phyloP scores from a whole-genome alignment of 2,113 vertebrate genomes.

The Probosciger aterrimus region DNA sequence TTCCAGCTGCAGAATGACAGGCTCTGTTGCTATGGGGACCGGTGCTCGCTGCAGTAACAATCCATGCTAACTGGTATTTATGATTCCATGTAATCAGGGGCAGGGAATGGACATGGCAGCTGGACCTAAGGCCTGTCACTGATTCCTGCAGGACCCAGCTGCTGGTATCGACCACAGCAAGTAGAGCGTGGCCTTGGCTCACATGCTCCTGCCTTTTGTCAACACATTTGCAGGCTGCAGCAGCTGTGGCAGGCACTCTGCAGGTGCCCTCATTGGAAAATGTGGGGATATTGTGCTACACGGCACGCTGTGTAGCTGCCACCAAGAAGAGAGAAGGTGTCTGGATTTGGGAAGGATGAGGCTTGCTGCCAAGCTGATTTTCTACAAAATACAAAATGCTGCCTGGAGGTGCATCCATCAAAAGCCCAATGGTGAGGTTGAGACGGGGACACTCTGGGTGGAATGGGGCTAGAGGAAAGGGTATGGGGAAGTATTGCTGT shows the following conservation, averaged over 20 bases:
- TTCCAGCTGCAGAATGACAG: neutral
- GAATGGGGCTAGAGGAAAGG: neutral
- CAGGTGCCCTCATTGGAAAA: neutral
- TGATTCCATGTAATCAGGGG: neutral
- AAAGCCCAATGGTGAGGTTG: rapidly evolving
- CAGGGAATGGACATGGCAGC: neutral
- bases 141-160: neutral
- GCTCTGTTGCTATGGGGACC: neutral
- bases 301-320: neutral
- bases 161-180: neutral
- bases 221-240: neutral
- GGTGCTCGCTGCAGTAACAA: neutral
- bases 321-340: neutral
- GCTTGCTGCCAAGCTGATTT: neutral
- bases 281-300: neutral
- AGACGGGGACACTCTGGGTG: no score
- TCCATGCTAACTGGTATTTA: neutral
- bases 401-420: neutral
- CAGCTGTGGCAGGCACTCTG: neutral
- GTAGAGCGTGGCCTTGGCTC: neutral
- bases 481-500: rapidly evolving
- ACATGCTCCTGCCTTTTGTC: neutral
- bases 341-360: neutral
- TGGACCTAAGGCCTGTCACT: neutral
- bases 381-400: neutral